Conservation (phyloP, 2,797 vertebrate genomes). For the Botia almorhae region DNA sequence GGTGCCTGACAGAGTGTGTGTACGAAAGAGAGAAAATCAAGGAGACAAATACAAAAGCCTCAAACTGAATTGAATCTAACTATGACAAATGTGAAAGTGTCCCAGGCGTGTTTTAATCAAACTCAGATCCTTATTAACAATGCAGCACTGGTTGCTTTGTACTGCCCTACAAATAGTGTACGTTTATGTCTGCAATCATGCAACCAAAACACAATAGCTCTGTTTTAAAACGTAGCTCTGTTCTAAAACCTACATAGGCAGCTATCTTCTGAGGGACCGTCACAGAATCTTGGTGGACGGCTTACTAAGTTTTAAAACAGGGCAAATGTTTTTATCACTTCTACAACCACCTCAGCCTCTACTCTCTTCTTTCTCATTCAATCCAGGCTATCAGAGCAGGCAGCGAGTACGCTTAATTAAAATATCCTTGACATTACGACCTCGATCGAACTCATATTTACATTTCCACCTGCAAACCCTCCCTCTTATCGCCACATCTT, state of each 20-base stretch:
- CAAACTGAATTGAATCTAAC: constrained; percentile 27
- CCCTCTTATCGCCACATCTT: constrained; percentile 37
- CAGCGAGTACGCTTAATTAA: constrained; percentile 24
- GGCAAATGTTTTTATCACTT: background rate
- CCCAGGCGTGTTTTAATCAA: constrained; percentile 29
- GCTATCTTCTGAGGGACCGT: background rate
- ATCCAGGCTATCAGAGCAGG: constrained; percentile 19
- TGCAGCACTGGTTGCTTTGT: background rate
- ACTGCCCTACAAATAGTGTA: background rate
- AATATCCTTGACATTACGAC: constrained; percentile 38
- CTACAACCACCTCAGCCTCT: background rate
- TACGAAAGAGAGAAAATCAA: constrained; percentile 20
- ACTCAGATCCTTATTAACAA: constrained; percentile 28
- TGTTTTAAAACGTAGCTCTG: background rate
- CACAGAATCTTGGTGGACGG: background rate
- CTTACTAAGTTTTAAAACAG: background rate
- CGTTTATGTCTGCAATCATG: background rate
- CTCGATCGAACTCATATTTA: constrained; percentile 54
- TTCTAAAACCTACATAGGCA: background rate
- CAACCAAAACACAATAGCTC: constrained; percentile 1
- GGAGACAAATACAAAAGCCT: constrained; percentile 38
- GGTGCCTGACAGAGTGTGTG: constrained; percentile 43
- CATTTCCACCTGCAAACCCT: constrained; percentile 39
- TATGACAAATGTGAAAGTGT: constrained; percentile 44
- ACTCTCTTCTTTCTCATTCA: background rate